Evolutionary conservation across 2,888 invertebrate genomes (phyloP).

Genomic region (Saturnia japonica): DNA sequence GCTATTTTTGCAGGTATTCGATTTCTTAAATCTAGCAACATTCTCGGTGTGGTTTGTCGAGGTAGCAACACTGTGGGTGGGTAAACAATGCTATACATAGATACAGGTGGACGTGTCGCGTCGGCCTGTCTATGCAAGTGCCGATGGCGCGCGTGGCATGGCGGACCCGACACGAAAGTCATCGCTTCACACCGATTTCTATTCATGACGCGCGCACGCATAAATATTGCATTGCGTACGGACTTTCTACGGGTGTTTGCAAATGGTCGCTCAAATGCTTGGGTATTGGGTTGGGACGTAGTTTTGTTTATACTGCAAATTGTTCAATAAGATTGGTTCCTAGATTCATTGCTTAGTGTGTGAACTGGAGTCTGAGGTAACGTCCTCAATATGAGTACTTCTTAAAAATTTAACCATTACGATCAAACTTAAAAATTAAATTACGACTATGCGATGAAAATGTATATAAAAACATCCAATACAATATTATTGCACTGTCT

Average conservation of each 20-base stretch:
- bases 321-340: not conserved
- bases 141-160: not conserved
- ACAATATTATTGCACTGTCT: too few species aligned
- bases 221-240: constrained; percentile 37
- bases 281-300: not conserved
- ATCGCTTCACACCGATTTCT: constrained; percentile 71
- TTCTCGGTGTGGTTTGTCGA: too few species aligned
- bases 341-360: not conserved
- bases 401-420: too few species aligned
- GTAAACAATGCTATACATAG: not conserved
- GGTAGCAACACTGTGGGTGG: too few species aligned
- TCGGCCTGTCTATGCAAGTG: not conserved
- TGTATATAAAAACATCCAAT: too few species aligned
- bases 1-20: too few species aligned
- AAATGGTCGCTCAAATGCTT: not conserved
- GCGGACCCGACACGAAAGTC: constrained; percentile 44
- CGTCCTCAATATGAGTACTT: not conserved
- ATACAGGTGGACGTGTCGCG: not conserved
- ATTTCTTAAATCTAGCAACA: too few species aligned
- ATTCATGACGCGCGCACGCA: constrained; percentile 58
- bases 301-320: constrained; percentile 1
- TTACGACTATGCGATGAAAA: too few species aligned
- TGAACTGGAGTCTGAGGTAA: not conserved
- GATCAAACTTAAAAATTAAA: too few species aligned
- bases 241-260: constrained; percentile 3